A percentile compares a stretch with the other conserved stretches of the same genome.
These are phyloP conservation scores for Mactra quadrangularis DNA, from an alignment of 1,140 invertebrate species.

Conservation along the genomic window DNA sequence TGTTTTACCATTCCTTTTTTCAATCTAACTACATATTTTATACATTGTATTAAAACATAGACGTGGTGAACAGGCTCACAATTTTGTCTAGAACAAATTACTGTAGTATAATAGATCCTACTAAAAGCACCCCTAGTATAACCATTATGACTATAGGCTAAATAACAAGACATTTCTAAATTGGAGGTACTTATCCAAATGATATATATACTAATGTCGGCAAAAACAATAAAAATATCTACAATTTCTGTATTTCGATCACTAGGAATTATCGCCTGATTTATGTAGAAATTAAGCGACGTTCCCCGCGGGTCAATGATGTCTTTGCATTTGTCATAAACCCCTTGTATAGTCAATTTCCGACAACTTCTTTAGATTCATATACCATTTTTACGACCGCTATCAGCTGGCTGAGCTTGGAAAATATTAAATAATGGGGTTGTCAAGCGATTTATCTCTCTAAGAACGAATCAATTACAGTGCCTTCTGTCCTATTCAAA, in stretches of 20 bases:
- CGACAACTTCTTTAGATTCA: slow-evolving; percentile 24
- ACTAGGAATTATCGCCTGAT: slow-evolving; percentile 1
- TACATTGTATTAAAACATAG: no score
- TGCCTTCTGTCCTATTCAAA: slow-evolving; percentile 5
- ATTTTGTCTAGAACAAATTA: no score
- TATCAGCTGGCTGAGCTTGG: slow-evolving; percentile 24
- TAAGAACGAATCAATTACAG: slow-evolving; percentile 17
- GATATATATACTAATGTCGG: slow-evolving; percentile 18
- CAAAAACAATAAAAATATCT: slow-evolving; percentile 46
- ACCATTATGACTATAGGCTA: no score
- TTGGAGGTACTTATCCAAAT: background rate
- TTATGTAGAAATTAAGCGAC: slow-evolving; percentile 45
- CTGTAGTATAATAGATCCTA: no score
- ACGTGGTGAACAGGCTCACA: no score
- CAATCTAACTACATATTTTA: no score
- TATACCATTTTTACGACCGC: slow-evolving; percentile 37
- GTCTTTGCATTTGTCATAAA: slow-evolving; percentile 44
- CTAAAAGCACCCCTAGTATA: no score
- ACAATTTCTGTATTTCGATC: slow-evolving; percentile 24
- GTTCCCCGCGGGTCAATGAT: slow-evolving; percentile 28
- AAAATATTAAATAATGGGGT: slow-evolving; percentile 53
- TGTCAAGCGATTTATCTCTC: slow-evolving; percentile 48
- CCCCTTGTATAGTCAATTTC: slow-evolving; percentile 28
- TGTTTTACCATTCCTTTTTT: no score
- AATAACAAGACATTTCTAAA: no score